Conservation (phyloP, 2,888 invertebrate genomes). For the Ramazzottius varieornatus region DNA sequence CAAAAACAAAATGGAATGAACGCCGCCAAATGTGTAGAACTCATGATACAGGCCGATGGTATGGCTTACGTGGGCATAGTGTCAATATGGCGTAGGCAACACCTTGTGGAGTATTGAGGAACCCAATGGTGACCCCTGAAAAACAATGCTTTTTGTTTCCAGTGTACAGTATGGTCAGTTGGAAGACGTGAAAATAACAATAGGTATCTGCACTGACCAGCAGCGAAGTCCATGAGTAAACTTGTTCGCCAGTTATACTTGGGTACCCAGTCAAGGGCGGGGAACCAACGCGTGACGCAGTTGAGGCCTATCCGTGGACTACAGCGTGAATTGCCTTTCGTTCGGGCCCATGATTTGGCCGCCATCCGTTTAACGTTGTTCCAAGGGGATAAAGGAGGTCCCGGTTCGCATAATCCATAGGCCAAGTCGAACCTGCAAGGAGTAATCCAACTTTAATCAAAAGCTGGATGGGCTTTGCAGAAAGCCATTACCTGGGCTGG, state of each 20-base stretch:
- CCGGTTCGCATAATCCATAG: background rate
- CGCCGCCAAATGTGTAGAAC: background rate
- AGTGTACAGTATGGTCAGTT: background rate
- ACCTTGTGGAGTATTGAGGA: conserved; percentile 1
- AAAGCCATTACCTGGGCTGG: no score
- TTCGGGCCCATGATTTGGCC: background rate
- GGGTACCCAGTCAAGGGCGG: background rate
- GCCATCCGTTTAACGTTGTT: background rate
- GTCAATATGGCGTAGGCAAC: background rate
- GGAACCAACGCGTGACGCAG: background rate
- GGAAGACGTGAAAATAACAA: no score
- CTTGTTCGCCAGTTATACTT: background rate
- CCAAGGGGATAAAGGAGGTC: background rate
- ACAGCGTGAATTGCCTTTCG: no score
- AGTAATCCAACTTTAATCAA: background rate
- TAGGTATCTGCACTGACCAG: background rate
- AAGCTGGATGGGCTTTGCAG: no score
- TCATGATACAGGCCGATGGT: background rate
- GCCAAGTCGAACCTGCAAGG: background rate
- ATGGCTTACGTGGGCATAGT: background rate
- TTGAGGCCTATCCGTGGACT: no score
- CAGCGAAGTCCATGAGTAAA: background rate
- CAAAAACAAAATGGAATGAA: background rate
- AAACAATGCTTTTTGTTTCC: background rate
- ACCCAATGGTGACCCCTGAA: background rate